Conservation (phyloP, 1,140 invertebrate genomes). For the Pseudoatta argentina region DNA sequence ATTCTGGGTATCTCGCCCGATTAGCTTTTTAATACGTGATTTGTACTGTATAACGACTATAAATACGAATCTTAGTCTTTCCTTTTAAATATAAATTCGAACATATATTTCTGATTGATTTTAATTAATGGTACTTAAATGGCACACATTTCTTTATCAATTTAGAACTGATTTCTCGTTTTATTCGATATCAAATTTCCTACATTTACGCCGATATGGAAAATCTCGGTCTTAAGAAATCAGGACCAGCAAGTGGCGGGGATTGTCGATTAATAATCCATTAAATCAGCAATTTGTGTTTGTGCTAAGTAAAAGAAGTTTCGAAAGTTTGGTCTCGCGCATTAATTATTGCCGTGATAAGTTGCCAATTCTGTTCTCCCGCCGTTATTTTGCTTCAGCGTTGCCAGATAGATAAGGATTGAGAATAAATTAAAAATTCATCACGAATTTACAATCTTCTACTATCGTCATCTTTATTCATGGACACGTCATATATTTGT, state of each 20-base stretch:
- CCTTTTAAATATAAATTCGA: constrained; percentile 4
- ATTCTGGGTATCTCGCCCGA: not conserved
- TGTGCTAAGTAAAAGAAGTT: constrained; percentile 73
- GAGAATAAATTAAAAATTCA: constrained; percentile 43
- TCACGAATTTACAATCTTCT: constrained; percentile 18
- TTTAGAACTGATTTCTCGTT: not conserved
- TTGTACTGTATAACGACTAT: not conserved
- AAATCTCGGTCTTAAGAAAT: constrained; percentile 4
- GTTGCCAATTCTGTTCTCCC: constrained; percentile 50
- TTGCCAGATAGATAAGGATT: constrained; percentile 38
- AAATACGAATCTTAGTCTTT: constrained; percentile 2
- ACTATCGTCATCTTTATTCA: constrained; percentile 15
- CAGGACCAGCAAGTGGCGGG: constrained; percentile 8
- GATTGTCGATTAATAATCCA: constrained; percentile 74
- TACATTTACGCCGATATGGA: constrained; percentile 23
- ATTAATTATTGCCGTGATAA: constrained; percentile 77
- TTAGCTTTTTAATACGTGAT: not conserved
- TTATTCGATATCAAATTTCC: constrained; percentile 13
- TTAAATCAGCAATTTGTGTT: constrained; percentile 75
- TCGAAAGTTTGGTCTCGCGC: constrained; percentile 68
- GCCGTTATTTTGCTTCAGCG: constrained; percentile 10
- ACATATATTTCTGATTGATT: constrained; percentile 19
- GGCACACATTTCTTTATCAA: not conserved
- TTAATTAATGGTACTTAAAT: constrained; percentile 1
- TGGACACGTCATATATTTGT: not conserved